phyloP scores from a whole-genome alignment of 2,888 invertebrate species.

The Philhelius pedissequus region DNA sequence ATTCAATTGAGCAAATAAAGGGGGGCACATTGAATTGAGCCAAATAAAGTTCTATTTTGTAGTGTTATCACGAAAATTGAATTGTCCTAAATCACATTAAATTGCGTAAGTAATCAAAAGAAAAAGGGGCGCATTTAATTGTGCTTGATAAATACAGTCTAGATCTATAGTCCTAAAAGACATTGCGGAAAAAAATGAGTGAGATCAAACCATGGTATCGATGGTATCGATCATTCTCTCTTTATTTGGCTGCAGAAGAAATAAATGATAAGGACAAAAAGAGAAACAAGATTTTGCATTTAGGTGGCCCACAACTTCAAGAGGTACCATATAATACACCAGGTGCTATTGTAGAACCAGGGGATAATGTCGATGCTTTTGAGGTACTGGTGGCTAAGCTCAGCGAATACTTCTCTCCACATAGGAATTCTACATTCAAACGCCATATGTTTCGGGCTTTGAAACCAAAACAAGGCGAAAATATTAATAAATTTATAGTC shows the following conservation, averaged over 20 bases:
- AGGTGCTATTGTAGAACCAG: conserved; percentile 44
- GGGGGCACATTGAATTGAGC: background rate
- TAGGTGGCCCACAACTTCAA: conserved; percentile 62
- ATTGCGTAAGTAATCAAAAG: background rate
- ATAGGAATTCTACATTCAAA: conserved; percentile 70
- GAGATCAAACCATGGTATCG: conserved; percentile 64
- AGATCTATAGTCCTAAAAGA: no score
- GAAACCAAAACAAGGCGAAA: conserved; percentile 71
- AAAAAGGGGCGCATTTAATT: no score
- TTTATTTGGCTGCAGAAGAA: conserved; percentile 36
- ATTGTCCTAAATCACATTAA: background rate
- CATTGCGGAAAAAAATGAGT: conserved; percentile 4
- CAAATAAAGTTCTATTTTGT: background rate
- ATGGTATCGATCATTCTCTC: conserved; percentile 53
- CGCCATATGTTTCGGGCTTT: conserved; percentile 72
- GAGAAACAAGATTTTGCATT: conserved; percentile 52
- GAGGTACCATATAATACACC: conserved; percentile 64
- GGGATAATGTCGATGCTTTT: conserved; percentile 37
- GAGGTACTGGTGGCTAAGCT: conserved; percentile 57
- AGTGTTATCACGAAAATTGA: background rate
- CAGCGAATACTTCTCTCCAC: conserved; percentile 61
- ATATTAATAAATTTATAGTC: conserved; percentile 72
- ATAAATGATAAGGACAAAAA: conserved; percentile 48
- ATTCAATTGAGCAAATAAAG: background rate
- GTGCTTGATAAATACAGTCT: no score